These are phyloP conservation scores for Thera britannica DNA, from an alignment of 2,888 invertebrate species.

Conservation along the genomic window DNA sequence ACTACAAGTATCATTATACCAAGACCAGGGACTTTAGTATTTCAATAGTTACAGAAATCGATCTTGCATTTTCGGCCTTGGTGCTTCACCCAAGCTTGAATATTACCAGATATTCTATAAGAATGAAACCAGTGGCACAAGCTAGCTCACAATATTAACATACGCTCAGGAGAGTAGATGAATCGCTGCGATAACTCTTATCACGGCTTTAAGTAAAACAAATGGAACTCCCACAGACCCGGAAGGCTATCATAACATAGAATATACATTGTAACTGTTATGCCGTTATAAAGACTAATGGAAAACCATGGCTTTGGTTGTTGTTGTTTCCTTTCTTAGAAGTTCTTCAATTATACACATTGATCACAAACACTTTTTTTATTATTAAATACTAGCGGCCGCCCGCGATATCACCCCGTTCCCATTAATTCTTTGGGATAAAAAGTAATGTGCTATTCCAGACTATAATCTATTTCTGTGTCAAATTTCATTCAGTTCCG, in stretches of 20 bases:
- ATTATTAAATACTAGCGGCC: too few relatives aligned
- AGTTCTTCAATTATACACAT: too few relatives aligned
- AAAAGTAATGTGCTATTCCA: too few relatives aligned
- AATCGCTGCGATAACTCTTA: constrained; percentile 64
- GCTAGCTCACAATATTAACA: constrained; percentile 4
- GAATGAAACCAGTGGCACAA: not conserved
- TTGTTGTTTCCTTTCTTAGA: not conserved
- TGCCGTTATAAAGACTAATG: not conserved
- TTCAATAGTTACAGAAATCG: too few relatives aligned
- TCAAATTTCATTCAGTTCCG: too few relatives aligned
- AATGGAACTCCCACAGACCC: constrained; percentile 3
- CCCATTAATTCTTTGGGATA: too few relatives aligned
- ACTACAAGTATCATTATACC: too few relatives aligned
- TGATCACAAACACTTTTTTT: too few relatives aligned
- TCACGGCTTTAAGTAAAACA: constrained; percentile 37
- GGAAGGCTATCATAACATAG: constrained; percentile 1
- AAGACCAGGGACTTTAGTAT: too few relatives aligned
- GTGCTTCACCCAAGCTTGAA: not conserved
- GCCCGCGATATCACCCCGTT: too few relatives aligned
- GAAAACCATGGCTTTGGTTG: not conserved
- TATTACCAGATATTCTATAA: not conserved
- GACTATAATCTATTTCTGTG: too few relatives aligned
- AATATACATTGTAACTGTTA: not conserved
- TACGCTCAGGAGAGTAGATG: constrained; percentile 50
- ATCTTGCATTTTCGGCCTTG: too few relatives aligned